Conservation (phyloP, 2,888 invertebrate genomes). For the Brachyptera risi region DNA sequence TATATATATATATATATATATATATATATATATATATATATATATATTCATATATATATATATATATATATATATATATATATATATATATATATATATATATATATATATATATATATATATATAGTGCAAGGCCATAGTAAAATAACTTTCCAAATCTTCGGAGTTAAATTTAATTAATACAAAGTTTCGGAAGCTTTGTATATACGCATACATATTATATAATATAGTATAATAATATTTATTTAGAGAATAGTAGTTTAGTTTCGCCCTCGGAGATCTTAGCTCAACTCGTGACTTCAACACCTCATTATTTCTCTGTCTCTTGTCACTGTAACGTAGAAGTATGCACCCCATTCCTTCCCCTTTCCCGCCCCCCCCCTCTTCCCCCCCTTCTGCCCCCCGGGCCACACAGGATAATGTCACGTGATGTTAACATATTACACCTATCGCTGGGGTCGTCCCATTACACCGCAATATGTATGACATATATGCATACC, state of each 20-base stretch:
- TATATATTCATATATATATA: too few species aligned
- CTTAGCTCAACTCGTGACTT: background rate
- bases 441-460: background rate
- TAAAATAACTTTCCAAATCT: too few species aligned
- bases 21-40: too few species aligned
- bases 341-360: background rate
- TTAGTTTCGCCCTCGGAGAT: background rate
- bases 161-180: slow-evolving; percentile 13
- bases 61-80: too few species aligned
- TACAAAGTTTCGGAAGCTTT: slow-evolving; percentile 11
- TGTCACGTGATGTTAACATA: slow-evolving; percentile 6
- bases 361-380: background rate
- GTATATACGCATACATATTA: background rate
- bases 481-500: background rate
- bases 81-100: too few species aligned
- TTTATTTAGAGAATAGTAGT: background rate
- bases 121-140: too few species aligned
- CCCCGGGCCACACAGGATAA: too few species aligned
- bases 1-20: too few species aligned
- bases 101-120: too few species aligned
- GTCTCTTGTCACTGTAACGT: background rate
- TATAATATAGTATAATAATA: background rate
- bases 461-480: background rate
- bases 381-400: background rate
- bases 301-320: slow-evolving; percentile 1